Evolutionary conservation across 2,888 invertebrate genomes (phyloP), one percentile per base, ranked within the genome.

Genomic region (Plebejus argus): DNA sequence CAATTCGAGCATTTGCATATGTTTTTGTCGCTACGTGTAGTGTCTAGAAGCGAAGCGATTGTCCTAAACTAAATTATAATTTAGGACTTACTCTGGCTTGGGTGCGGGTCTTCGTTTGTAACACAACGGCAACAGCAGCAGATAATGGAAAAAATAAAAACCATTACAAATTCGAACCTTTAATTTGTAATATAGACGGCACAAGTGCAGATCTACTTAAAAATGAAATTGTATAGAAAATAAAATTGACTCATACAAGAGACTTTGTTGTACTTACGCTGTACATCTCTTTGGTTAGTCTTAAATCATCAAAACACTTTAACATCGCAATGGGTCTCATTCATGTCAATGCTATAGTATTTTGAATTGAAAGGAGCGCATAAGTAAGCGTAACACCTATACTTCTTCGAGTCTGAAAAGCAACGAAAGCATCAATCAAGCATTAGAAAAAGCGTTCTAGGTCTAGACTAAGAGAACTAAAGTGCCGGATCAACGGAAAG

Each of bases 21-120:
- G 84, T 85, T 86, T 83, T 81, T 84, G 84, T 87, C 85, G 85
- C 81, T 84, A 86, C 86, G 84, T 85, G 83, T 85, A 84, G 85
- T 85, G 85, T 87, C 89, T 88, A 86, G 82, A 93, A 92, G 93
- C 92, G 82, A 93, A 92, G 93, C 93, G 82, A 78, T 81, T 78
- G 79, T 82, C 81, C 82, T 80, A 83, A 83, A 83, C 81, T 81
- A 83, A 81, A 81, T 76, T 81, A 80, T 78, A 80, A 84, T 81
- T 79, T 83, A 81, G 79, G 90, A 96, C 96, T 96, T 95, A 96
- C 96, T 96, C 96, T 93, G 91, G 95, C 94, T 95, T 96, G 91
- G 95, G 95, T 93, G 95, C 95, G 91, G 95, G 95, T 91, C 95
- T 95, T 95, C 94, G 91, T 83, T 89, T 72, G 72, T 72, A 74